A percentile compares a stretch with the other conserved stretches of the same genome.
These are phyloP conservation scores for Cryptotis parvus DNA, from an alignment of 2,113 vertebrate genomes.

Conservation along the genomic window DNA sequence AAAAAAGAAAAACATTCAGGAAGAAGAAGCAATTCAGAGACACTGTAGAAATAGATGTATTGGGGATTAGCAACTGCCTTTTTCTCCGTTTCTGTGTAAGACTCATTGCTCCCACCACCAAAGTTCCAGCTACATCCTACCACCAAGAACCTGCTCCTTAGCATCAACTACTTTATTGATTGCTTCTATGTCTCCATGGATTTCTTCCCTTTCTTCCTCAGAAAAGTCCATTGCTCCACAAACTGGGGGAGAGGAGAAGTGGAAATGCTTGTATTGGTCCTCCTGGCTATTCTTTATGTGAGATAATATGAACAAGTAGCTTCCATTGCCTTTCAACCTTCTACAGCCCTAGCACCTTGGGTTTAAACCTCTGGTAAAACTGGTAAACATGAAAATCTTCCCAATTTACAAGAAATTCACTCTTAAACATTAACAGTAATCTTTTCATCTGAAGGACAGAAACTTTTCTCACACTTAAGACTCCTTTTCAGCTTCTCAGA, in stretches of 20 bases:
- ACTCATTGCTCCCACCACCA: too few relatives aligned
- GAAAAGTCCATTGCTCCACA: background rate
- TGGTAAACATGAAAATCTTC: too few relatives aligned
- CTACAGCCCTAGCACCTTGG: background rate
- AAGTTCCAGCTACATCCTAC: too few relatives aligned
- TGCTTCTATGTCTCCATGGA: background rate
- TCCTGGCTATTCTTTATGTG: background rate
- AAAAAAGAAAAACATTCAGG: background rate
- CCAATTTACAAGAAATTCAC: background rate
- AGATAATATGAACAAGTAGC: background rate
- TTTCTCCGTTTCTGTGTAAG: background rate
- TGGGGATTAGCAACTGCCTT: background rate
- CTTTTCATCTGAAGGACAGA: background rate
- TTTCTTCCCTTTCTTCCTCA: background rate
- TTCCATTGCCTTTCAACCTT: background rate
- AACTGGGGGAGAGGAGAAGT: background rate
- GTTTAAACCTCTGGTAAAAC: background rate
- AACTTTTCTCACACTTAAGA: background rate
- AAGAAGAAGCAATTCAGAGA: background rate
- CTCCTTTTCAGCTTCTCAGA: background rate
- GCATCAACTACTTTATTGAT: background rate
- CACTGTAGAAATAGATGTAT: too few relatives aligned
- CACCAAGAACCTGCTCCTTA: too few relatives aligned
- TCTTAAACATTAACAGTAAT: background rate
- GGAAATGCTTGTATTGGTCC: background rate